Evolutionary conservation across 2,888 invertebrate genomes (phyloP).

Genomic region (Platycnemis pennipes): DNA sequence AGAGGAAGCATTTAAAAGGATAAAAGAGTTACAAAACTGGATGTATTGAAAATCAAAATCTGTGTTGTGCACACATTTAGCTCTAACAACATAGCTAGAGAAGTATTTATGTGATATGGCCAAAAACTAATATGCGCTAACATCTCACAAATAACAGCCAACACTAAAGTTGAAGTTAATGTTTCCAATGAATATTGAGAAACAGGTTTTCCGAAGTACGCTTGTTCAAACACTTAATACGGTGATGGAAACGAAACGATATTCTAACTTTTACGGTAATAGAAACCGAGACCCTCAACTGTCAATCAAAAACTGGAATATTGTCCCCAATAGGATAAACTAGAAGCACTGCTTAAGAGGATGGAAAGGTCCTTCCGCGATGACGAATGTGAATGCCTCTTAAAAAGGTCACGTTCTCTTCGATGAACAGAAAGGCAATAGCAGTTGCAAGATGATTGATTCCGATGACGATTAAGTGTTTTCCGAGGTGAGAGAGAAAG

Average conservation of each 20-base stretch:
- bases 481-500: not conserved
- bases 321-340: not conserved
- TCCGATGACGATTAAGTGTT: not conserved
- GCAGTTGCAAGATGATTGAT: not conserved
- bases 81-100: too few species aligned
- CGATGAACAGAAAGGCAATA: not conserved
- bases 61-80: too few species aligned
- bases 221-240: not conserved
- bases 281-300: not conserved
- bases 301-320: not conserved
- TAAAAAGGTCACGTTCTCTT: not conserved
- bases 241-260: not conserved
- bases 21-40: too few species aligned
- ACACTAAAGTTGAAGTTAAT: too few species aligned
- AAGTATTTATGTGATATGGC: too few species aligned
- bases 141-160: too few species aligned
- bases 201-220: not conserved
- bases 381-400: not conserved
- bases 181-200: too few species aligned
- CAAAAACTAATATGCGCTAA: too few species aligned
- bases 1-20: too few species aligned
- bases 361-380: slow-evolving; percentile 7
- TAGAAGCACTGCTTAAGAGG: not conserved
- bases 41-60: too few species aligned
- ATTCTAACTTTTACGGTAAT: not conserved